phyloP scores from a whole-genome alignment of 2,113 vertebrate species.

The Phocoena sinus region DNA sequence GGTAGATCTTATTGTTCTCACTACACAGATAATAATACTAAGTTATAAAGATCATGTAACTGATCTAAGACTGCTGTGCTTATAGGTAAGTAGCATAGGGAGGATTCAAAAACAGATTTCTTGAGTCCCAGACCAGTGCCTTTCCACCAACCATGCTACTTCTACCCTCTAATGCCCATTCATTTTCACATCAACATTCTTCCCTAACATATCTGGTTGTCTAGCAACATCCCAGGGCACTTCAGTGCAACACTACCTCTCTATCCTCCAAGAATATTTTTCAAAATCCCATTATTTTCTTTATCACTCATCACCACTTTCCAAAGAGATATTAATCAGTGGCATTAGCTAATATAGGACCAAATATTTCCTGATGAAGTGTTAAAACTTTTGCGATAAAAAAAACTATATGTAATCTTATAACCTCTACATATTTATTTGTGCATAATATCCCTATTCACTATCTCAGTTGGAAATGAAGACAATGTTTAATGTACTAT shows the following conservation, averaged over 20 bases:
- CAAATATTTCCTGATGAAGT: neutral
- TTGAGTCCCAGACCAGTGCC: neutral
- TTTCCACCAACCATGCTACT: neutral
- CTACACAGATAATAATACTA: neutral
- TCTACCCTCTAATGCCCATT: neutral
- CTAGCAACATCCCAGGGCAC: neutral
- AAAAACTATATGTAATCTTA: neutral
- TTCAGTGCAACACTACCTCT: neutral
- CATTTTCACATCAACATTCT: neutral
- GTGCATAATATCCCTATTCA: neutral
- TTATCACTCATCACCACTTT: neutral
- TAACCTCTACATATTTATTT: neutral
- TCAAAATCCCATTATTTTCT: neutral
- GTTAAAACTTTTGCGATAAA: neutral
- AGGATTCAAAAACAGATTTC: neutral
- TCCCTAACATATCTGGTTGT: neutral
- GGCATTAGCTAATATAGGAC: neutral
- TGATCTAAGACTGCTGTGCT: neutral
- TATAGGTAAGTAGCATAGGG: neutral
- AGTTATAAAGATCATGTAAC: neutral
- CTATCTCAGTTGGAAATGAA: neutral
- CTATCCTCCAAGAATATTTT: neutral
- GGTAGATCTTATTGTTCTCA: neutral
- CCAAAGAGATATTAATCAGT: neutral
- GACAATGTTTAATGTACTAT: neutral